Evolutionary conservation across 2,797 vertebrate species (phyloP).

Genomic region (Cirrhinus mrigala): DNA sequence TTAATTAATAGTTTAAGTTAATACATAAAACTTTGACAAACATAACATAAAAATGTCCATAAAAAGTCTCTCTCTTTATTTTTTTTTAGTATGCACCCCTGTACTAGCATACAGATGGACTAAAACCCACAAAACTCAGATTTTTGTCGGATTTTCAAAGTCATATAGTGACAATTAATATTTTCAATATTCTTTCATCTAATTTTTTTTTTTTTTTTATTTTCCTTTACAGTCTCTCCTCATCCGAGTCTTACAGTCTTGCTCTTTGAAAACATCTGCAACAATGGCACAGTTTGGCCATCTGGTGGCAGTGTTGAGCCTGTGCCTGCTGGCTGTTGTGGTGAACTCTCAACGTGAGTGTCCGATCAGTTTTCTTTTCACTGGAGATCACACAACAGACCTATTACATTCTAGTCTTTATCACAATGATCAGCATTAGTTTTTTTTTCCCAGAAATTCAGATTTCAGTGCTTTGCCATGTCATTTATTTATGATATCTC

Average conservation of each 20-base stretch:
- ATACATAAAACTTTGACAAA: not conserved
- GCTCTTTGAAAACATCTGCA: slow-evolving; percentile 3
- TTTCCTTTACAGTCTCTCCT: not conserved
- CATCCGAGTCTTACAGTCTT: not conserved
- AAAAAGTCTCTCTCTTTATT: too few species aligned
- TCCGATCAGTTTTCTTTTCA: slow-evolving; percentile 42
- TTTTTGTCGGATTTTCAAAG: not conserved
- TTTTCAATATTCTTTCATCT: not conserved
- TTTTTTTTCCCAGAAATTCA: not conserved
- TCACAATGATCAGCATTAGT: not conserved
- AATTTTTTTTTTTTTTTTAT: not conserved
- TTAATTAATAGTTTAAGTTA: not conserved
- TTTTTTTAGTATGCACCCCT: too few species aligned
- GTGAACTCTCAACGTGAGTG: slow-evolving; percentile 32
- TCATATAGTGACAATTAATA: not conserved
- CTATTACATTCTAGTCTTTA: not conserved
- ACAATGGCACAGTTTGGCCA: slow-evolving; percentile 56
- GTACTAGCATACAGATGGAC: too few species aligned
- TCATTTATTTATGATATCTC: slow-evolving; percentile 56
- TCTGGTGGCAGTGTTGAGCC: slow-evolving; percentile 69
- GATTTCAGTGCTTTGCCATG: not conserved
- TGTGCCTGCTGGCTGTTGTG: slow-evolving; percentile 42
- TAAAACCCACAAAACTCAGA: not conserved
- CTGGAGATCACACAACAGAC: not conserved
- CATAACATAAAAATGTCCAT: too few species aligned